Base-by-base conservation (phyloP, 2,888 invertebrate species). In the Eupithecia subumbrata region DNA sequence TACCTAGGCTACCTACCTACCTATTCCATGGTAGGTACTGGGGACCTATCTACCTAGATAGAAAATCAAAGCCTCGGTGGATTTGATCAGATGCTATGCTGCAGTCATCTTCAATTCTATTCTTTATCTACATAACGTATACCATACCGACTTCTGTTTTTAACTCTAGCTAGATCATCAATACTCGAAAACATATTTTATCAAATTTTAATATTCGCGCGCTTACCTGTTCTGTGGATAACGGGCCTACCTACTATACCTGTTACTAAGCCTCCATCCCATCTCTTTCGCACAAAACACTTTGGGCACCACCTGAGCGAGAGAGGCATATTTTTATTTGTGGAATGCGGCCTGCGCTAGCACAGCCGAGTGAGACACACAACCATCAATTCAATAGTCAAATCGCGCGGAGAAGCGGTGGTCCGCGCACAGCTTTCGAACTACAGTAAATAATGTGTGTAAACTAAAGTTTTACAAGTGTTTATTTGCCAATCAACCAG, bases 271-370 rank as follows among this genome's bases (percentile, higher is more conserved):
- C 76, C 77, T 75, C 69, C 22, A 63, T 30, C 12, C 75, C 52
- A 56, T 80, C 81, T 76, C 77, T 72, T 73, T 80, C 78, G 69
- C 77, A 69, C 81, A 40, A 77, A 25, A 76, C 45, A 52, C 63
- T 66, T 43, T n/a, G 14, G 74, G 69, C 7, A 88, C 78, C 71
- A 76, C 43, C 43, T 56, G 89, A 93, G 83, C 77, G 92, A 88
- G 92, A 93, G 64, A 79, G 84, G 79, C 82, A 85, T 85, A 83
- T 77, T 86, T 84, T 87, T 89, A 88, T 88, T 91, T 86, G 87
- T 90, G 94, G 94, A 94, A 94, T 94, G 94, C 91, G 93, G 93
- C 88, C 48, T 48, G 91, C 92, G 91, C 83, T 88, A 89, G 91
- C 93, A 91, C 92, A 89, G 90, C 83, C 89, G 86, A 86, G 67